Evolutionary conservation across 1,140 invertebrate genomes (phyloP).

Genomic region (Philaenus spumarius): DNA sequence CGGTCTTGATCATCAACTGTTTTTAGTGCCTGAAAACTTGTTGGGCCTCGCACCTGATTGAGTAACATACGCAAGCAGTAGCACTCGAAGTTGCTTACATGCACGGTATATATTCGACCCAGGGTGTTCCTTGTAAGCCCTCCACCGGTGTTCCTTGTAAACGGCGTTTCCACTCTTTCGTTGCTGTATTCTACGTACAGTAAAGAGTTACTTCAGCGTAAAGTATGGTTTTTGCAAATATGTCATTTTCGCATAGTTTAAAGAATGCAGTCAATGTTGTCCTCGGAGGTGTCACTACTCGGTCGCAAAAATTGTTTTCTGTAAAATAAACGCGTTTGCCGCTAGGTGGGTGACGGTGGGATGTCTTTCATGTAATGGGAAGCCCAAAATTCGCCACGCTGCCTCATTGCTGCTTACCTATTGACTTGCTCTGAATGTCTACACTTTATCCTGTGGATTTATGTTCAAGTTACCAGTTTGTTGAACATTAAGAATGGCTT

Average conservation of each 20-base stretch:
- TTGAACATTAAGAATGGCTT: neutral
- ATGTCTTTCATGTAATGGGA: neutral
- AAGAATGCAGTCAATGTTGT: constrained; percentile 42
- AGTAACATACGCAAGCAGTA: neutral
- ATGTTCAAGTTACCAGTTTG: neutral
- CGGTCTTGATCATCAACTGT: neutral
- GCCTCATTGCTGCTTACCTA: neutral
- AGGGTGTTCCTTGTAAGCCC: constrained; percentile 28
- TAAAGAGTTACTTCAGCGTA: constrained; percentile 33
- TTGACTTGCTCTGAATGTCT: neutral
- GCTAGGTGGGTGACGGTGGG: neutral
- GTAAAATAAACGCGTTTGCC: too few species aligned
- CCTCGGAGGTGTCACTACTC: constrained; percentile 28
- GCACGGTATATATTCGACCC: constrained; percentile 24
- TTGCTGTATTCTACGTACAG: constrained; percentile 30
- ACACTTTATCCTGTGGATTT: neutral
- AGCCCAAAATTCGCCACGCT: neutral
- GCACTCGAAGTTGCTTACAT: neutral
- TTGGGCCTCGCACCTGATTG: neutral
- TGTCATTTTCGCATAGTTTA: constrained; percentile 32
- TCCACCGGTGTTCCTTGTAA: constrained; percentile 25
- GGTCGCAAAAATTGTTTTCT: constrained; percentile 29
- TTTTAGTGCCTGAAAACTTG: neutral
- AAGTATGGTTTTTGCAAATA: constrained; percentile 32
- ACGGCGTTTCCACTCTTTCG: constrained; percentile 17